Percentiles rank a stretch among this genome's conserved stretches.
These are phyloP conservation scores for Mythimna lalbum DNA, from an alignment of 2,888 invertebrate genomes.

Conservation along the genomic window DNA sequence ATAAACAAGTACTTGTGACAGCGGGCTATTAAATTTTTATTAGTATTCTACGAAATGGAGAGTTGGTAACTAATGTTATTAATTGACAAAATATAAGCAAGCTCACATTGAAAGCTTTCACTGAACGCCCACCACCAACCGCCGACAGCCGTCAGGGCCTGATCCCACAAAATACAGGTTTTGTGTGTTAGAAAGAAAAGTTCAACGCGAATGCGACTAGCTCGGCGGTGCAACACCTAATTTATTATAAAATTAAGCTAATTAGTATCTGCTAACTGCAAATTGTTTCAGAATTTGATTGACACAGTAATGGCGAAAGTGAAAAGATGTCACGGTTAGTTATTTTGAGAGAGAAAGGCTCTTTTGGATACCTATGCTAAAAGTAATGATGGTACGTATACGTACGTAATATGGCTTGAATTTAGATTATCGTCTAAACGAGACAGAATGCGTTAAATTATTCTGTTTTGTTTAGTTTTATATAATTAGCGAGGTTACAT, in stretches of 20 bases:
- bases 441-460: constrained; percentile 49
- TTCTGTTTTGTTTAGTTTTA: constrained; percentile 50
- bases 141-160: constrained; percentile 52
- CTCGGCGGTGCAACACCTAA: constrained; percentile 62
- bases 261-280: constrained; percentile 82
- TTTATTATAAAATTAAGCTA: constrained; percentile 71
- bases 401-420: constrained; percentile 60
- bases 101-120: constrained; percentile 80
- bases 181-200: constrained; percentile 62
- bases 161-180: constrained; percentile 69
- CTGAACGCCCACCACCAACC: constrained; percentile 77
- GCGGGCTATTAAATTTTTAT: constrained; percentile 40
- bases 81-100: constrained; percentile 74
- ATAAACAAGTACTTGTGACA: constrained; percentile 28
- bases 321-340: constrained; percentile 86
- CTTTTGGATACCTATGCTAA: constrained; percentile 72
- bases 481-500: constrained; percentile 54
- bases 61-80: constrained; percentile 77
- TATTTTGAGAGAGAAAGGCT: constrained; percentile 86
- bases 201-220: constrained; percentile 53
- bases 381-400: constrained; percentile 65
- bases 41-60: constrained; percentile 74
- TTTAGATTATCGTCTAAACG: constrained; percentile 58
- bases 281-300: constrained; percentile 84
- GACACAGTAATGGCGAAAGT: constrained; percentile 86